Evolutionary conservation across 2,888 invertebrate genomes (phyloP), one percentile per base, ranked within the genome.

Genomic region (Palloptera scutellata): DNA sequence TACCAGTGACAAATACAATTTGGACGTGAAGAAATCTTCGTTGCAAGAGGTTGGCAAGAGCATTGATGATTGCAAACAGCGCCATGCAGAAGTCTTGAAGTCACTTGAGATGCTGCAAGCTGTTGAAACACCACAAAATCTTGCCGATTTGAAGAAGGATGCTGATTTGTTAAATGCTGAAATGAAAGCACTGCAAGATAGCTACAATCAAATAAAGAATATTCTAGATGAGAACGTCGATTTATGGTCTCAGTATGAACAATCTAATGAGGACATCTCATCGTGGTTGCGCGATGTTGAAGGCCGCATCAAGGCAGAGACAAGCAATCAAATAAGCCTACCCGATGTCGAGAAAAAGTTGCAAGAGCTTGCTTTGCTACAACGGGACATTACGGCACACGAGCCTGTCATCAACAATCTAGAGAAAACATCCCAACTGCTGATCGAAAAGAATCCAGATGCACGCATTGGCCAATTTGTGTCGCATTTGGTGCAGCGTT

Each of bases 21-120:
- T 97, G 41, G 95, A 97, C 86, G 94, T 96, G 0, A 97, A 97
- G 85, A 88, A 92, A 76, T 91, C 92, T 1, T 92, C 94, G 0
- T 82, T 96, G 45, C 86, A 87, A 67, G 95, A 95, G 71, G 91
- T 94, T 1, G 89, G 91, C 81, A 88, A 88, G 70, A 91, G 91
- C 20, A 88, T 94, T 51, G 85, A 86, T 20, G 94, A 94, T 75
- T 93, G 93, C 77, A 88, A 89, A 66, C 86, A 85, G 2, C 88
- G 91, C 69, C 89, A 91, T 73, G 77, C 82, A 0, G 92, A 93
- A 75, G 86, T 93, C 1, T 88, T 91, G 69, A 89, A 91, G 76
- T 92, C 93, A 0, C 86, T 93, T 67, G 86, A 90, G 72, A 88
- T 93, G 71, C 84, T 94, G 1, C 88, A 91, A 74, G 88, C 91